phyloP scores from a whole-genome alignment of 2,888 invertebrate species.

The Lysandra bellargus region DNA sequence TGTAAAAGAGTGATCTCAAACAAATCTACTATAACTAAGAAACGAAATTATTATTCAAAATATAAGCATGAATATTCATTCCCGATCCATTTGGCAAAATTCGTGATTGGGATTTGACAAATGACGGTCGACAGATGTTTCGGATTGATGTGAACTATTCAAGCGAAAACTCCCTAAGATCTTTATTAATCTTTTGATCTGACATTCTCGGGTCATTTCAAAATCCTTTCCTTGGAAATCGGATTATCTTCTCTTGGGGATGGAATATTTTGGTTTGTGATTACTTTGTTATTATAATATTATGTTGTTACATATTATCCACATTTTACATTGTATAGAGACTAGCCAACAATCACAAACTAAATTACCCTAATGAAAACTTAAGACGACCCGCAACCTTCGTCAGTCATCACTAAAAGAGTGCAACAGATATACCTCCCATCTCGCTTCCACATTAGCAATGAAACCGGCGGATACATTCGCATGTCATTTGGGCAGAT shows the following conservation, averaged over 20 bases:
- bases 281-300: not conserved
- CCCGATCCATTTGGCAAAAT: not conserved
- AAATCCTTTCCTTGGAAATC: constrained; percentile 20
- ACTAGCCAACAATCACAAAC: not conserved
- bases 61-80: not conserved
- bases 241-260: not conserved
- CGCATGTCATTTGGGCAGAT: constrained; percentile 63
- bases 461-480: constrained; percentile 18
- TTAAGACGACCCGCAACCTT: not conserved
- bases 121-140: constrained; percentile 35
- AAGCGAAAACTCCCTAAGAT: constrained; percentile 32
- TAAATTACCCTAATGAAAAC: constrained; percentile 4
- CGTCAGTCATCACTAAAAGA: not conserved
- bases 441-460: not conserved
- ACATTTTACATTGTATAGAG: not conserved
- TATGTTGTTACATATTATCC: not conserved
- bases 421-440: not conserved
- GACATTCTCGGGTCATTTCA: constrained; percentile 23
- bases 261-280: not conserved
- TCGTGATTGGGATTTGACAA: constrained; percentile 28
- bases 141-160: constrained; percentile 36
- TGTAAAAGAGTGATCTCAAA: not conserved
- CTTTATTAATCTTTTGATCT: constrained; percentile 35
- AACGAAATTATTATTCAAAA: constrained; percentile 2
- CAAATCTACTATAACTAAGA: not conserved